These are phyloP conservation scores for Urocynchramus pylzowi DNA, from an alignment of 2,113 vertebrate species.

Conservation along the genomic window DNA sequence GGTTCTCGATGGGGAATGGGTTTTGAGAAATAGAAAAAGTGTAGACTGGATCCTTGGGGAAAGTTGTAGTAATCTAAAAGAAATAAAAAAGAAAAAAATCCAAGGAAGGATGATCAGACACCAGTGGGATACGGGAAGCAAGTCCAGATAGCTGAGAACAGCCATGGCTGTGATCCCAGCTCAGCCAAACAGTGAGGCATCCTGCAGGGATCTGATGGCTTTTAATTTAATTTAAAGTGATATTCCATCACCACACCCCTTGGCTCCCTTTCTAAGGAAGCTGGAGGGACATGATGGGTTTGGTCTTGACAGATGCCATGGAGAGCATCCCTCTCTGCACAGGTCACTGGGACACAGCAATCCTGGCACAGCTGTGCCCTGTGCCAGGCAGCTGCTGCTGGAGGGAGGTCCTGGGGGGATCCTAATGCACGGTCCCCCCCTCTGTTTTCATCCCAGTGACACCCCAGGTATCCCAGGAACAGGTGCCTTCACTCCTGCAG, in stretches of 20 bases:
- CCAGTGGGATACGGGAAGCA: background rate
- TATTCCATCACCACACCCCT: background rate
- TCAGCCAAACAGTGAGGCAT: background rate
- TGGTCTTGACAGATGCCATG: background rate
- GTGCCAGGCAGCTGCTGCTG: background rate
- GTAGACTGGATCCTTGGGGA: slow-evolving; percentile 96
- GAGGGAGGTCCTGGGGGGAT: background rate
- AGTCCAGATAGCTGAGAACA: background rate
- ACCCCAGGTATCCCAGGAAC: slow-evolving; percentile 17
- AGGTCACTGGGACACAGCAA: background rate
- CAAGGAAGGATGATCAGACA: background rate
- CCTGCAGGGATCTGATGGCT: background rate
- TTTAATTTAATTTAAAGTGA: background rate
- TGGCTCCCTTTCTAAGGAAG: background rate
- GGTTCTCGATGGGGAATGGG: slow-evolving; percentile 95
- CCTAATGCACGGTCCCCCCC: background rate
- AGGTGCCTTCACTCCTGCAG: slow-evolving; percentile 22
- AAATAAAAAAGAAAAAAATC: background rate
- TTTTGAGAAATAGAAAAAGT: slow-evolving; percentile 91
- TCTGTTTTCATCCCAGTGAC: slow-evolving; percentile 24
- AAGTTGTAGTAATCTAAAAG: slow-evolving; percentile 93
- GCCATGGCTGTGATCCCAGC: background rate
- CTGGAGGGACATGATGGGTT: background rate
- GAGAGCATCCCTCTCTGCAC: background rate
- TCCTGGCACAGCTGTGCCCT: background rate